Conservation (phyloP, 1,140 invertebrate genomes). For the Proctacanthus coquilletti region DNA sequence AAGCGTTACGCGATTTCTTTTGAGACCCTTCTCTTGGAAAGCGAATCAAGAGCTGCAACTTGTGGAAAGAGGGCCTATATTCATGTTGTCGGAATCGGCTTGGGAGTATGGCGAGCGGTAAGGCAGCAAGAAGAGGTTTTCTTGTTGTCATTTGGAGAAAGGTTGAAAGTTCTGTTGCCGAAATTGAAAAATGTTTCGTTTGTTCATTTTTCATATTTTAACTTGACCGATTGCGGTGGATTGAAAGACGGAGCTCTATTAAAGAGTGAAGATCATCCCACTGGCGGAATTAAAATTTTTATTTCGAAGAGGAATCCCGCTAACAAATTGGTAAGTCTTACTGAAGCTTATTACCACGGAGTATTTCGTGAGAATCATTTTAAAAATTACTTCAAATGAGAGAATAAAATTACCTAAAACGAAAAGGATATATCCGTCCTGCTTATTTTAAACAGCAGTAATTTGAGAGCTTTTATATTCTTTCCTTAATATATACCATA, state of each 20-base stretch:
- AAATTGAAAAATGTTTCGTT: neutral
- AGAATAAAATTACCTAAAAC: too few relatives aligned
- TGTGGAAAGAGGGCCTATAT: neutral
- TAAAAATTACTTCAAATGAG: too few relatives aligned
- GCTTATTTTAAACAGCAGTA: too few relatives aligned
- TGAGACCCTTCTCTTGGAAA: neutral
- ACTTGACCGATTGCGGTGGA: neutral
- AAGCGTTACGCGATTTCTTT: neutral
- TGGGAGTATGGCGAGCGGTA: constrained; percentile 35
- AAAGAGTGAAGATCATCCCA: constrained; percentile 11
- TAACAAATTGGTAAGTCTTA: constrained; percentile 11
- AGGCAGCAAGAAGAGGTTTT: constrained; percentile 32
- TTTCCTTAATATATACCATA: too few relatives aligned
- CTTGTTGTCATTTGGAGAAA: constrained; percentile 10
- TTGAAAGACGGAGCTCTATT: constrained; percentile 10
- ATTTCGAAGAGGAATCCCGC: constrained; percentile 31
- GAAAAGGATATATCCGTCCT: too few relatives aligned
- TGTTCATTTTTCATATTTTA: neutral
- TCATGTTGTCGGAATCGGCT: constrained; percentile 14
- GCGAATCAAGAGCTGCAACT: neutral
- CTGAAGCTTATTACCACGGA: too few relatives aligned
- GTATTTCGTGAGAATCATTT: too few relatives aligned
- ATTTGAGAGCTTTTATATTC: too few relatives aligned
- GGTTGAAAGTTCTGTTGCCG: neutral
- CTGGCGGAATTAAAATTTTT: constrained; percentile 32